Base-by-base conservation (phyloP, 2,888 invertebrate genomes). In the Pediacus dermestoides region DNA sequence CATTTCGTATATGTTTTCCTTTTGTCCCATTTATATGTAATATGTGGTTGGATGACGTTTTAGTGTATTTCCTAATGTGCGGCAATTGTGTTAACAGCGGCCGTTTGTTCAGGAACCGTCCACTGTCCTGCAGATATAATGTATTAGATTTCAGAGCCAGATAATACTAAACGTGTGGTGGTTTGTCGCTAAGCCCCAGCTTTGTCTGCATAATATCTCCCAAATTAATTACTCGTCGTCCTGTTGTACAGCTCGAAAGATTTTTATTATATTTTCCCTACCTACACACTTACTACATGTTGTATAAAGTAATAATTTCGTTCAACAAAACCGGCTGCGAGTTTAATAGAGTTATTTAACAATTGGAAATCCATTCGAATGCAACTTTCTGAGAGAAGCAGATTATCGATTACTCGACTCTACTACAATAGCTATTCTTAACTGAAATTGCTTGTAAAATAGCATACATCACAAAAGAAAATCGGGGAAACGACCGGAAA, bases 361-460 rank as follows among this genome's bases (percentile, higher is more conserved):
- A 39, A 15, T 39, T n/a, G 35, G 33, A 35, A 40, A 31, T 14
- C 16, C 36, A 21, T 21, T 30, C 28, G 36, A 36, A 32, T 40
- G 25, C 23, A 40, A 36, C 32, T 27, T 2, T 10, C 16, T 16
- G 10, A 36, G 27, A 40, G n/a, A n/a, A n/a, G 34, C 28, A 22
- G 18, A 16, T 40, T 36, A 40, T 40, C 36, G 40, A 40, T 40
- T 37, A 31, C 36, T 36, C 22, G 31, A 35, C 36, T 36, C 25
- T 6, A 18, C 27, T 28, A 35, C 35, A 36, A 37, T 32, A 10
- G 36, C 36, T 37, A 30, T 40, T 37, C 40, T 37, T 28, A 37
- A 27, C 32, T 37, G 40, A 37, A 37, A 40, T 40, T 40, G 36
- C 40, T 40, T 40, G 40, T 40, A 27, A 40, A 37, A 40, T 40